phyloP scores from a whole-genome alignment of 2,113 vertebrate species.

The Melanocharis versteri region DNA sequence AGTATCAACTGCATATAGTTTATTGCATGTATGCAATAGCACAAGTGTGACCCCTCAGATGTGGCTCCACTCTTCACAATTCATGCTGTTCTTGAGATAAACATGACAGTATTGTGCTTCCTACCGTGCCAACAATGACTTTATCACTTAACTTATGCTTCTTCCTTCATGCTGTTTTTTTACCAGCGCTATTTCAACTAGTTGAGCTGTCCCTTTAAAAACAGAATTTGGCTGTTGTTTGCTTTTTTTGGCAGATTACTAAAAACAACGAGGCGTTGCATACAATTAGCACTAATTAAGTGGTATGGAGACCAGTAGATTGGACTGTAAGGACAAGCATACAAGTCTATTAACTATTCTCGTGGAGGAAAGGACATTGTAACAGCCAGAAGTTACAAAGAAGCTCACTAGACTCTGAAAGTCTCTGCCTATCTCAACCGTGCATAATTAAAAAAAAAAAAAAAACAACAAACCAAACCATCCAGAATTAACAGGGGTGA shows the following conservation, averaged over 20 bases:
- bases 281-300: neutral
- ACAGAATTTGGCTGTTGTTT: neutral
- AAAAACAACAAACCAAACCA: neutral
- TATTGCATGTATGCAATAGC: neutral
- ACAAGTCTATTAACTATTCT: neutral
- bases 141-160: neutral
- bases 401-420: neutral
- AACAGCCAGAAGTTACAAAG: neutral
- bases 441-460: neutral
- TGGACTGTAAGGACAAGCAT: neutral
- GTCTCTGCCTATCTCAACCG: neutral
- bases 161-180: neutral
- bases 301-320: neutral
- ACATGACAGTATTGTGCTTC: neutral
- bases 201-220: neutral
- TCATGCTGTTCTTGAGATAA: neutral
- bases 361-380: neutral
- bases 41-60: neutral
- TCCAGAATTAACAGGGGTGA: neutral
- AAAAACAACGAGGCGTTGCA: neutral
- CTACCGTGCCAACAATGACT: neutral
- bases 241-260: neutral
- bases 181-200: neutral
- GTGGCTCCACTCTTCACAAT: neutral
- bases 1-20: neutral